Conservation (phyloP, 2,113 vertebrate species). For the Scatophagus argus region DNA sequence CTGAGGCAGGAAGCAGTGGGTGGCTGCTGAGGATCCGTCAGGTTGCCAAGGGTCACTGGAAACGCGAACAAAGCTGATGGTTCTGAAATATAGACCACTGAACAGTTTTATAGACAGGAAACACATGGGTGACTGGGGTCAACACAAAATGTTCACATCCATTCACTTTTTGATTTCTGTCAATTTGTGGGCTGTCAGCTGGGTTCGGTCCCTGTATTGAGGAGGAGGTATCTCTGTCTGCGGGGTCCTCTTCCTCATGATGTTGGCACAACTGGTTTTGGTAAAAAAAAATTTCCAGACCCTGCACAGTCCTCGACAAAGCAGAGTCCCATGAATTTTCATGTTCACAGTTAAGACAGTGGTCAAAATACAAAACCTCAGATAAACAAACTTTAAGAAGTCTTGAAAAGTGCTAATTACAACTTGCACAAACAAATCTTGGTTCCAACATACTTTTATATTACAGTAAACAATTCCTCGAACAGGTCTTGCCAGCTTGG, state of each 20-base stretch:
- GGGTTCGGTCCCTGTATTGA: not conserved
- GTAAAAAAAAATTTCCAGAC: conserved; percentile 11
- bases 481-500: no score
- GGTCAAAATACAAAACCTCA: not conserved
- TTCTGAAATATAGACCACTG: conserved; percentile 5
- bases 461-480: not conserved
- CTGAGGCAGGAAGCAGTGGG: conserved; percentile 65
- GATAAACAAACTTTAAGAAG: not conserved
- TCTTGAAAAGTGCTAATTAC: not conserved
- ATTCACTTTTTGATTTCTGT: not conserved
- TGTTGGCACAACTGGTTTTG: not conserved
- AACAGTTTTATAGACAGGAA: conserved; percentile 46
- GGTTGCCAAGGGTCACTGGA: conserved; percentile 58
- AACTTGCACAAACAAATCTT: not conserved
- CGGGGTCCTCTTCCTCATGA: not conserved
- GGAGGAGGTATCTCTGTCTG: not conserved
- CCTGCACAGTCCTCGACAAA: not conserved
- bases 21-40: conserved; percentile 44
- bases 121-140: conserved; percentile 3
- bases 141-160: not conserved
- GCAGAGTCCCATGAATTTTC: not conserved
- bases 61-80: conserved; percentile 42
- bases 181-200: not conserved
- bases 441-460: not conserved
- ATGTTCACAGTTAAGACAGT: not conserved